Conservation (phyloP, 2,888 invertebrate genomes). For the Spodoptera picta region DNA sequence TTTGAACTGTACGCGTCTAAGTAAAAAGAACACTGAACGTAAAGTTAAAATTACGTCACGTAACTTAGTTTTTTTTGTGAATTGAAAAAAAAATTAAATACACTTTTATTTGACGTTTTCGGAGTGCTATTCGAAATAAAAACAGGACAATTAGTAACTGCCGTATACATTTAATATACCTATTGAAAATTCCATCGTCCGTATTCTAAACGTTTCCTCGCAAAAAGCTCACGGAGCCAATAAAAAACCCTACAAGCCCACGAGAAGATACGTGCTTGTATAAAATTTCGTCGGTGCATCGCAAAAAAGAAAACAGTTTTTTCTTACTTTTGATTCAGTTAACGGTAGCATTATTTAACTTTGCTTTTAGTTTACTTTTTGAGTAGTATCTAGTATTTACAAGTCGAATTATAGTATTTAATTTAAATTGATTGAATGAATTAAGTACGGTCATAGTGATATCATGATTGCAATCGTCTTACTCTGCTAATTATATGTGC, state of each 20-base stretch:
- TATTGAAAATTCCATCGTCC: constrained; percentile 26
- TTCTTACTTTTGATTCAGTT: constrained; percentile 29
- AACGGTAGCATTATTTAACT: constrained; percentile 24
- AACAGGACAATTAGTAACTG: constrained; percentile 49
- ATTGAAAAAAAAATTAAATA: constrained; percentile 33
- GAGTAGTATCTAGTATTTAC: not conserved
- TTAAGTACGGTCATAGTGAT: too few species aligned
- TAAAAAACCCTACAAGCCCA: constrained; percentile 35
- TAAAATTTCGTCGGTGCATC: constrained; percentile 26
- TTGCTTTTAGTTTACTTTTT: constrained; percentile 31
- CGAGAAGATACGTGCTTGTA: constrained; percentile 34
- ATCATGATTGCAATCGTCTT: too few species aligned
- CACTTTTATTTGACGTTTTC: constrained; percentile 31
- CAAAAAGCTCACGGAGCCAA: constrained; percentile 31
- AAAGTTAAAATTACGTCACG: constrained; percentile 50
- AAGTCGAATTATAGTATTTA: too few species aligned
- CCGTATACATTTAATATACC: constrained; percentile 36
- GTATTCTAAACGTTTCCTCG: constrained; percentile 19
- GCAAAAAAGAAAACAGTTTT: constrained; percentile 39
- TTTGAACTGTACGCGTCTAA: constrained; percentile 18
- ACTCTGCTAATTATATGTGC: too few species aligned
- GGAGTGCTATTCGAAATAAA: constrained; percentile 25
- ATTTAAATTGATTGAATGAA: too few species aligned
- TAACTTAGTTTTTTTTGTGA: constrained; percentile 27
- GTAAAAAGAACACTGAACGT: constrained; percentile 25